Evolutionary conservation across 1,140 invertebrate genomes (phyloP), one percentile per base, ranked within the genome.

Genomic region (Palaemon carinicauda): DNA sequence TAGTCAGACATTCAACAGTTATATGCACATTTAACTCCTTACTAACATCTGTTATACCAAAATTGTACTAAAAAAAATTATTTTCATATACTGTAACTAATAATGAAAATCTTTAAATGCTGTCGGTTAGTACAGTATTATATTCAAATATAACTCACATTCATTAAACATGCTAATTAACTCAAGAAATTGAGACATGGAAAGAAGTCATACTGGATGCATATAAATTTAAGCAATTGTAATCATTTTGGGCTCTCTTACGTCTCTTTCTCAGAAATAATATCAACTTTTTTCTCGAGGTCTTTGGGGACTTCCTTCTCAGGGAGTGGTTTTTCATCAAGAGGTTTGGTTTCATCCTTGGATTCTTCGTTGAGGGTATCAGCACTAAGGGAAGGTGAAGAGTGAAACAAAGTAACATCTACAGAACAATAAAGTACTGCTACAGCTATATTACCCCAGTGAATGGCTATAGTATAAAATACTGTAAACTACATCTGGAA

Each of bases 321-420:
- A 17, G 75, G 84, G 27, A 80, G 17, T 27, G 77, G 75, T 80
- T 86, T 86, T 69, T 86, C 77, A 54, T 80, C 77, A 3, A 54
- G 53, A 29, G 74, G 50, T 86, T 69, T 86, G 15, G 51, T 71
- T 51, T 80, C 84, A 53, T 86, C 77, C 78, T 52, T 80, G 29
- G 84, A 73, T 56, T 86, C 84, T 80, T 80, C 84, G 24, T 56
- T 80, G 24, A 80, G 77, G 29, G 77, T 86, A 73, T 86, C 84
- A 74, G 74, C 84, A 79, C 84, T 86, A 80, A 51, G 71, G 77
- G 29, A 71, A 52, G 33, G 53, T 50, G 82, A 27, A 53, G 50
- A 21, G 82, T 75, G 24, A 75, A 52, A 69, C 33, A n/a, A 19
- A 21, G 27, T 24, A 29, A 52, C 19, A 82, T 41, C 21, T 69